Conservation (phyloP, 2,113 vertebrate species). For the Mormyrus lacerda region DNA sequence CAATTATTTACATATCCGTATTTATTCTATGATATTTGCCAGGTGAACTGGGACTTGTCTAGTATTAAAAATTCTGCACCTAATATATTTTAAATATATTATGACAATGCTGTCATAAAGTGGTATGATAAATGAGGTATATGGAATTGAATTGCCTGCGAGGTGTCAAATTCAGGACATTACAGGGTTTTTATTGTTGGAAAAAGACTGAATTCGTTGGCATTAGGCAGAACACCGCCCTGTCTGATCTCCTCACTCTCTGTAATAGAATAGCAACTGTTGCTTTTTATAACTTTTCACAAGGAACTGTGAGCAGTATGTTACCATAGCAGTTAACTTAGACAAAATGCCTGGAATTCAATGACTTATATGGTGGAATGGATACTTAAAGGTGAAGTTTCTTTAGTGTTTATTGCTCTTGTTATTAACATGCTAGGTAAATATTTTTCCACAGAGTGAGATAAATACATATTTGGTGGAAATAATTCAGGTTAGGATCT, state of each 20-base stretch:
- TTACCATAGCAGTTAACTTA: not conserved
- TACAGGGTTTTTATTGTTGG: not conserved
- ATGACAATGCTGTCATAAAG: not conserved
- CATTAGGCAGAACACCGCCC: not conserved
- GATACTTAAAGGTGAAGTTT: not conserved
- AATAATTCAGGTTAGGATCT: not conserved
- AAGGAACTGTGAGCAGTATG: not conserved
- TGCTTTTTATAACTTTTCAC: not conserved
- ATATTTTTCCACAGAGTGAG: not conserved
- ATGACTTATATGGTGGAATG: not conserved
- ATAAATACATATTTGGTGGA: not conserved
- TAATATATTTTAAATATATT: not conserved
- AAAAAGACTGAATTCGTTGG: not conserved
- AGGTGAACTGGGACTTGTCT: not conserved
- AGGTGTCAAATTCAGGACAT: not conserved
- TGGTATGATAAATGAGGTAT: not conserved
- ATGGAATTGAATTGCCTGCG: not conserved
- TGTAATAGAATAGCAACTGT: not conserved
- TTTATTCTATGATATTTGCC: not conserved
- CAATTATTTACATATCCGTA: not conserved
- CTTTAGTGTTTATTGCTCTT: not conserved
- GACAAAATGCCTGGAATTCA: not conserved
- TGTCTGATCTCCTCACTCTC: not conserved
- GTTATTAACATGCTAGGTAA: not conserved
- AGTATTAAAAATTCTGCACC: not conserved